Base-by-base conservation (phyloP, 2,113 vertebrate genomes). In the Clupea harengus region DNA sequence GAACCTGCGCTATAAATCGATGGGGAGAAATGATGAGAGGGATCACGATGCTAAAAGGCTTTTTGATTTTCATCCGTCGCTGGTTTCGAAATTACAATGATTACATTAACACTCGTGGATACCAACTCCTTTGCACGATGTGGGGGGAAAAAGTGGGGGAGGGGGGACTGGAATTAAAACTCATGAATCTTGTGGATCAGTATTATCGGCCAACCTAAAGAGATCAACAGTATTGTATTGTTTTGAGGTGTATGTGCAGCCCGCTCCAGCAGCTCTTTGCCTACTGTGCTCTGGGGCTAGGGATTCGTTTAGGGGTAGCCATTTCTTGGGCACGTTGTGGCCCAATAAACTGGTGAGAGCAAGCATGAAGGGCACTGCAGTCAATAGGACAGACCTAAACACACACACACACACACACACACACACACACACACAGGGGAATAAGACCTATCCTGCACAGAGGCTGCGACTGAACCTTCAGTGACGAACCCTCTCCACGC, bases 371-470 rank as follows among this genome's bases (percentile, higher is more conserved):
- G 72, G 25, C 72, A 78, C 72, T 78, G 75, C 49, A 39, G 85
- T 87, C 82, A 82, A 84, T 57, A 86, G 15, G 64, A 67, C 64
- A 81, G 81, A 28, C n/a, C 49, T 46, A 28, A 83, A 86, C 87
- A 81, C 89, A 86, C 83, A 46, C 57, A 64, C n/a, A n/a, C 57
- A n/a, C 57, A 64, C n/a, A 64, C 57, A 81, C 54, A 47, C n/a
- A 20, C n/a, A 57, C 47, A 75, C 25, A 50, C 82, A 46, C 57
- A 64, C n/a, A n/a, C 57, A n/a, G 39, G 20, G 0, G 9, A 10
- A 49, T 7, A 49, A 47, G 46, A 47, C 6, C 22, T 18, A 4
- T 25, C 7, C 22, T 25, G 8, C n/a, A 25, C n/a, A 25, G 22
- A 32, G 64, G 25, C 28, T 72, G 64, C 1, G 13, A 32, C 72